A percentile compares a stretch with the other conserved stretches of the same genome.
phyloP scores from a whole-genome alignment of 1,140 invertebrate species.

The Zaprionus kolodkinae region DNA sequence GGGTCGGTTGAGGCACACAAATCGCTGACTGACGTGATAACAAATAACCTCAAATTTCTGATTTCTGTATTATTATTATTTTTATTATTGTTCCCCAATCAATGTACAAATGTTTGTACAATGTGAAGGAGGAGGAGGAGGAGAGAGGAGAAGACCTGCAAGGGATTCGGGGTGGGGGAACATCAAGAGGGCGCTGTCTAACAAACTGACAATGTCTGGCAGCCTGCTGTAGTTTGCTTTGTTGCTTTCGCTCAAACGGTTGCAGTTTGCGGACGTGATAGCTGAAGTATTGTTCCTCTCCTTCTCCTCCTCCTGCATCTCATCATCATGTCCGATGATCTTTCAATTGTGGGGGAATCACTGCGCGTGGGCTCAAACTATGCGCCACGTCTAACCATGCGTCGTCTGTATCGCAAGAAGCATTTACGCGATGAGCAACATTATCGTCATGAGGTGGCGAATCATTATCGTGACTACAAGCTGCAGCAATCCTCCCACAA shows the following conservation, averaged over 20 bases:
- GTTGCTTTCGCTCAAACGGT: slow-evolving; percentile 57
- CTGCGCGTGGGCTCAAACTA: slow-evolving; percentile 56
- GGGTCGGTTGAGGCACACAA: too few relatives aligned
- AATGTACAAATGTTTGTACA: slow-evolving; percentile 66
- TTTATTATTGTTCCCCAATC: slow-evolving; percentile 50
- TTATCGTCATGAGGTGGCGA: slow-evolving; percentile 77
- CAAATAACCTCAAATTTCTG: slow-evolving; percentile 74
- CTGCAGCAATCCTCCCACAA: slow-evolving; percentile 23
- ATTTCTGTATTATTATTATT: slow-evolving; percentile 20
- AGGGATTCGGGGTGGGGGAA: background rate
- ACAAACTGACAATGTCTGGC: slow-evolving; percentile 52
- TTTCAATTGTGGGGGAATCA: slow-evolving; percentile 52
- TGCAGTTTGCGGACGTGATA: background rate
- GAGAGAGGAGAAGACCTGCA: too few relatives aligned
- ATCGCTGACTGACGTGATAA: slow-evolving; percentile 77
- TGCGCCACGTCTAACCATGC: slow-evolving; percentile 60
- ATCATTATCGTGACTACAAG: slow-evolving; percentile 80
- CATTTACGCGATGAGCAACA: slow-evolving; percentile 60
- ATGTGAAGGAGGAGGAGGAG: too few relatives aligned
- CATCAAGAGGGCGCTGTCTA: slow-evolving; percentile 2
- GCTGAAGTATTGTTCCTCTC: background rate
- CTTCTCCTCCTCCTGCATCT: background rate
- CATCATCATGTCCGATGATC: slow-evolving; percentile 30
- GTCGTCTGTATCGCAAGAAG: slow-evolving; percentile 62
- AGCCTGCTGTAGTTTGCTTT: slow-evolving; percentile 56